phyloP scores from a whole-genome alignment of 2,113 vertebrate genomes.

The Barnardius zonarius region DNA sequence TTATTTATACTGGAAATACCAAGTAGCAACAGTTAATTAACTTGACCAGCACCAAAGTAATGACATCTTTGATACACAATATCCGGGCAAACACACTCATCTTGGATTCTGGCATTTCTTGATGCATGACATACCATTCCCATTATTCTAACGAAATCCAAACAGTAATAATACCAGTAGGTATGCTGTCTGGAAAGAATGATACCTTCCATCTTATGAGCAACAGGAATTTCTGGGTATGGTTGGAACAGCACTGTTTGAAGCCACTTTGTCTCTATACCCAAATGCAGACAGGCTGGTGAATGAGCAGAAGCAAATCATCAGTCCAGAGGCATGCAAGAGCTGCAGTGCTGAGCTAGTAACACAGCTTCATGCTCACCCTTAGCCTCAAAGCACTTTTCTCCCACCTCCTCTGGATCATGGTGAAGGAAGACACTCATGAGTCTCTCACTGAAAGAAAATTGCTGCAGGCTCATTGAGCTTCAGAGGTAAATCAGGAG shows the following conservation, averaged over 20 bases:
- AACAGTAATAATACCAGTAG: neutral
- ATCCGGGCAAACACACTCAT: neutral
- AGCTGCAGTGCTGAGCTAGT: neutral
- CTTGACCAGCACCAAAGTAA: neutral
- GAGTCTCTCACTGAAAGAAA: neutral
- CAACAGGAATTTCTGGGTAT: neutral
- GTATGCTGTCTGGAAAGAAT: neutral
- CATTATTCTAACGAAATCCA: neutral
- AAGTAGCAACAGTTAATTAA: neutral
- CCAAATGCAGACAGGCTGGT: neutral
- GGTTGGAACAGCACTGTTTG: neutral
- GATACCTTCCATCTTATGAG: neutral
- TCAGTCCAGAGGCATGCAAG: rapidly evolving
- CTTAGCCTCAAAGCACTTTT: neutral
- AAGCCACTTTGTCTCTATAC: neutral
- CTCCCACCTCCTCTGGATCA: neutral
- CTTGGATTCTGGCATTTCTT: neutral
- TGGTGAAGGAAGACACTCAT: neutral
- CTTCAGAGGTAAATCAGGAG: neutral
- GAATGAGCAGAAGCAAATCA: neutral
- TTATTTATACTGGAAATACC: neutral
- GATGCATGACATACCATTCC: neutral
- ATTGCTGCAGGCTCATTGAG: neutral
- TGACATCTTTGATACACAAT: neutral
- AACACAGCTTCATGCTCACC: rapidly evolving